Evolutionary conservation across 1,140 invertebrate species (phyloP).

Genomic region (Cotesia vestalis): DNA sequence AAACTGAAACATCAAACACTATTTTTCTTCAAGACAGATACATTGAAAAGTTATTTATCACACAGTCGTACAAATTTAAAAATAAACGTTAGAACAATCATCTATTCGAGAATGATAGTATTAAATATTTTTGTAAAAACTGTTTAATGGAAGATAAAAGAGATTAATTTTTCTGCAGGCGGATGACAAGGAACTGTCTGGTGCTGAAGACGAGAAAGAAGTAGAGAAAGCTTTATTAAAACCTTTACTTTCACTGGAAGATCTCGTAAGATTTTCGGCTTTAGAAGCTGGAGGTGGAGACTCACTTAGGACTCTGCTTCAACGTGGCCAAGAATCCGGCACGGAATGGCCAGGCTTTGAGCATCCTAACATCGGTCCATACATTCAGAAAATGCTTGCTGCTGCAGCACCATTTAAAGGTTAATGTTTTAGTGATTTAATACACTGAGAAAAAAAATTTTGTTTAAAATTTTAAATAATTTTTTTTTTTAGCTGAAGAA

Average conservation of each 20-base stretch:
- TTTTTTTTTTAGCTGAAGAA: no score
- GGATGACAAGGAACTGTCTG: conserved; percentile 71
- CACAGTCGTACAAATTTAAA: no score
- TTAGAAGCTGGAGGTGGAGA: conserved; percentile 67
- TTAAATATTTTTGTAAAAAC: neutral
- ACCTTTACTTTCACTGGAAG: conserved; percentile 70
- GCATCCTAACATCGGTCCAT: conserved; percentile 68
- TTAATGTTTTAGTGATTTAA: conserved; percentile 32
- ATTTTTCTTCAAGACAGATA: no score
- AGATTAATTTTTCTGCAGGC: conserved; percentile 55
- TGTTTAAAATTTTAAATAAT: no score
- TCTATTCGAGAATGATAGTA: neutral
- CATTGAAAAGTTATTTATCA: no score
- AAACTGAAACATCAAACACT: no score
- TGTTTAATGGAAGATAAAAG: conserved; percentile 36
- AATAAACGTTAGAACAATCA: no score
- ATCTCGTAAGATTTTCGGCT: conserved; percentile 70
- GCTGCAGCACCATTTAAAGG: conserved; percentile 62
- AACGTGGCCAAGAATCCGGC: conserved; percentile 64
- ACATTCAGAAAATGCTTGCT: conserved; percentile 68
- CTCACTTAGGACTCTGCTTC: conserved; percentile 69
- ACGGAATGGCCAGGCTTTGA: conserved; percentile 67
- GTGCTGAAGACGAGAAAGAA: conserved; percentile 74
- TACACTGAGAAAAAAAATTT: no score
- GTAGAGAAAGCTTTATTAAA: conserved; percentile 70